A percentile compares a stretch with the other conserved stretches of the same genome.
Evolutionary conservation across 2,888 invertebrate genomes (phyloP).

Genomic region (Ectemnius continuus): DNA sequence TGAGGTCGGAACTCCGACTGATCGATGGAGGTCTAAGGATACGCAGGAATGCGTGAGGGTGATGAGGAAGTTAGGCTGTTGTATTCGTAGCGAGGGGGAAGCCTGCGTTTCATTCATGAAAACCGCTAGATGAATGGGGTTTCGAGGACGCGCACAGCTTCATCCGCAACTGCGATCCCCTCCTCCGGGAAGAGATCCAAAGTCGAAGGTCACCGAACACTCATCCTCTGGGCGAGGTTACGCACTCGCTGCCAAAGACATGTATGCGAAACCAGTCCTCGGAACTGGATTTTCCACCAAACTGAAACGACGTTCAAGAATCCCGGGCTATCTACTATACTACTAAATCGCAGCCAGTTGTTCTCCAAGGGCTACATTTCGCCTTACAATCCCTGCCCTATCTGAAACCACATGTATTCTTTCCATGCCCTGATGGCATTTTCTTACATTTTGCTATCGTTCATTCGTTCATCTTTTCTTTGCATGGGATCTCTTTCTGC

Average conservation of each 20-base stretch:
- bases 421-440: too few species aligned
- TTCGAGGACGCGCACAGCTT: slow-evolving; percentile 43
- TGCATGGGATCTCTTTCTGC: too few species aligned
- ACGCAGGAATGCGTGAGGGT: not conserved
- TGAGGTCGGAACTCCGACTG: too few species aligned
- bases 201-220: slow-evolving; percentile 53
- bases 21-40: too few species aligned
- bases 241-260: slow-evolving; percentile 11
- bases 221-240: slow-evolving; percentile 35
- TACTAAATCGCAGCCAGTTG: too few species aligned
- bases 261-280: not conserved
- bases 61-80: slow-evolving; percentile 25
- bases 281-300: not conserved
- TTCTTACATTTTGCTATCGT: too few species aligned
- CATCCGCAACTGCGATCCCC: slow-evolving; percentile 34
- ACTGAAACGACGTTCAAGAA: too few species aligned
- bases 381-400: too few species aligned
- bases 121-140: slow-evolving; percentile 50
- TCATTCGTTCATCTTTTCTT: too few species aligned
- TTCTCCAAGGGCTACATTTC: too few species aligned
- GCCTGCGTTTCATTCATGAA: slow-evolving; percentile 56
- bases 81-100: slow-evolving; percentile 33
- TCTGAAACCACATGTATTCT: too few species aligned
- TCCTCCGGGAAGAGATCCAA: slow-evolving; percentile 44
- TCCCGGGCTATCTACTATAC: too few species aligned